Evolutionary conservation across 2,113 vertebrate species (phyloP).

Genomic region (Phaetusa simplex): DNA sequence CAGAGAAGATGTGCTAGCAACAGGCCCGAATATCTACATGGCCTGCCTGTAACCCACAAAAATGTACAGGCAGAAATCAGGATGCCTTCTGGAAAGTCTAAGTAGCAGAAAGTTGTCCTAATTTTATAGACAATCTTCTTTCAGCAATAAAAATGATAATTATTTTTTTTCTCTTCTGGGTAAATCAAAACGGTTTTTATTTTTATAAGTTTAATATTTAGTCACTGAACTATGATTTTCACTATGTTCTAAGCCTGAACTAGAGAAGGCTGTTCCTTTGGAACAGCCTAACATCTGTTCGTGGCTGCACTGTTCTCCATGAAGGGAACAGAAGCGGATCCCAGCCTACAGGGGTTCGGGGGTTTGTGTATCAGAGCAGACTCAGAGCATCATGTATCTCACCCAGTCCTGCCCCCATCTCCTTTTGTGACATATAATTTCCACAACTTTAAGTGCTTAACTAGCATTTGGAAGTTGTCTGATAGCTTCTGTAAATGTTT

Average conservation of each 20-base stretch:
- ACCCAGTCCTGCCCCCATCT: neutral
- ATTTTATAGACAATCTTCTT: neutral
- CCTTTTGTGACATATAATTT: neutral
- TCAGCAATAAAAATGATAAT: fast-evolving
- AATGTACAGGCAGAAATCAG: neutral
- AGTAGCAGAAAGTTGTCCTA: neutral
- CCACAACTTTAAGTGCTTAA: neutral
- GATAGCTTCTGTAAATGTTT: neutral
- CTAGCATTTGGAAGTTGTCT: neutral
- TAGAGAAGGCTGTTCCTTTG: neutral
- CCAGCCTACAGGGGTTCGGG: neutral
- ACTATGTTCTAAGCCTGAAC: neutral
- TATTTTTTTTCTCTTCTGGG: neutral
- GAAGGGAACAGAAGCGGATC: neutral
- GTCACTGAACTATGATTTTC: neutral
- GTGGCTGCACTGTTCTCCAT: neutral
- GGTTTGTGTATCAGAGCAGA: neutral
- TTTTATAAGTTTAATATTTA: neutral
- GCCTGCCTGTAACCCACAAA: neutral
- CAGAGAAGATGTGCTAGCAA: neutral
- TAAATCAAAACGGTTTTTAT: neutral
- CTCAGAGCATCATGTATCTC: neutral
- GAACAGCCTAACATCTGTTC: neutral
- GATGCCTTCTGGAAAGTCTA: neutral
- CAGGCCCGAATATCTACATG: neutral